Conservation (phyloP, 2,888 invertebrate genomes). For the Melanotus villosus region DNA sequence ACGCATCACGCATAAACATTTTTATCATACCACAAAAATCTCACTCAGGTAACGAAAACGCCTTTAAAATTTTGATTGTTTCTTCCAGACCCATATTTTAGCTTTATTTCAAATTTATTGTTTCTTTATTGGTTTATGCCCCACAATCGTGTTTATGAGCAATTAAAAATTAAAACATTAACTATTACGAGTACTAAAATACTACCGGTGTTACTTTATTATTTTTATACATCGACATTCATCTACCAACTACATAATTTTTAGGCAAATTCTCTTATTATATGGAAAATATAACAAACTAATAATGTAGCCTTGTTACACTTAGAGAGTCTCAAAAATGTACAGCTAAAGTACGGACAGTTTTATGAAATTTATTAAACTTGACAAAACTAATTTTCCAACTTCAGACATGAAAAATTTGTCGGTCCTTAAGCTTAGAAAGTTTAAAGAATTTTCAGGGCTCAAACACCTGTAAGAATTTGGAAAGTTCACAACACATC, state of each 20-base stretch:
- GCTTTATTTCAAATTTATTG: conserved; percentile 45
- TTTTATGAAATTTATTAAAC: too few relatives aligned
- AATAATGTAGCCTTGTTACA: too few relatives aligned
- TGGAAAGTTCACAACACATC: too few relatives aligned
- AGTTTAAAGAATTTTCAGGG: too few relatives aligned
- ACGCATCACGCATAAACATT: conserved; percentile 64
- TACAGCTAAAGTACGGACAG: too few relatives aligned
- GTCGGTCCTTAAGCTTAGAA: too few relatives aligned
- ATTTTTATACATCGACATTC: neutral
- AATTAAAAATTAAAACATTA: conserved; percentile 34
- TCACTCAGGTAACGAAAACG: conserved; percentile 60
- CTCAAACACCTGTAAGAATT: too few relatives aligned
- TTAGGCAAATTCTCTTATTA: too few relatives aligned
- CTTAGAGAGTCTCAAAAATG: too few relatives aligned
- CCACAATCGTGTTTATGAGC: conserved; percentile 14
- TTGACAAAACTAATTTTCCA: too few relatives aligned
- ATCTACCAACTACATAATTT: neutral
- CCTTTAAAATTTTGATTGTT: conserved; percentile 61
- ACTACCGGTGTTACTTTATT: neutral
- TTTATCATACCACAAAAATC: conserved; percentile 61
- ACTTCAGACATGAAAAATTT: too few relatives aligned
- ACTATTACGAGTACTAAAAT: conserved; percentile 28
- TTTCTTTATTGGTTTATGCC: conserved; percentile 37
- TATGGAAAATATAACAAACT: too few relatives aligned
- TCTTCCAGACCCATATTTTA: conserved; percentile 46